A percentile compares a stretch with the other conserved stretches of the same genome.
phyloP scores from a whole-genome alignment of 2,888 invertebrate genomes.

The Drosophila ustulata region DNA sequence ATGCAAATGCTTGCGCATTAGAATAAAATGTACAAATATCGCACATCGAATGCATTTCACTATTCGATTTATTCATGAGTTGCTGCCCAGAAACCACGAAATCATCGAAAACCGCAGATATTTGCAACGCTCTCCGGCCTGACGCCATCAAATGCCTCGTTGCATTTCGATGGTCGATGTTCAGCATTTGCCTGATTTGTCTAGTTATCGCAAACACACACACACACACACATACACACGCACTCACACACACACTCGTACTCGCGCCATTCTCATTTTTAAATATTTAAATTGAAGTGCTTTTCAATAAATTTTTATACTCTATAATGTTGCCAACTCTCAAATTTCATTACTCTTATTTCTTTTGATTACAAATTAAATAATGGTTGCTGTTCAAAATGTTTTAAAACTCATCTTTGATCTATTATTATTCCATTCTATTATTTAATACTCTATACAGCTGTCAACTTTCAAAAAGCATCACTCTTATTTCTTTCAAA shows the following conservation, averaged over 20 bases:
- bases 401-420: no score
- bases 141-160: constrained; percentile 36
- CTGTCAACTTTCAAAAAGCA: no score
- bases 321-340: no score
- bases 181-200: constrained; percentile 38
- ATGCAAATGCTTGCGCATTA: constrained; percentile 34
- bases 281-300: constrained; percentile 13
- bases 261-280: not conserved
- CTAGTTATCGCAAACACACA: constrained; percentile 36
- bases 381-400: no score
- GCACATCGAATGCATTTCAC: constrained; percentile 26
- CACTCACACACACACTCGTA: not conserved
- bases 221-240: constrained; percentile 4
- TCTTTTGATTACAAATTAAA: no score
- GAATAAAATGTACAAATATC: constrained; percentile 34
- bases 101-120: constrained; percentile 50
- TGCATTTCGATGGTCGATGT: constrained; percentile 34
- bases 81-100: constrained; percentile 51
- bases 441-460: no score
- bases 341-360: no score
- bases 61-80: constrained; percentile 52
- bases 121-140: constrained; percentile 30
- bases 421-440: no score
- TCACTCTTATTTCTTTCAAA: no score
- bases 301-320: not conserved